These are phyloP conservation scores for Thymelicus sylvestris DNA, from an alignment of 2,888 invertebrate genomes.

Conservation along the genomic window DNA sequence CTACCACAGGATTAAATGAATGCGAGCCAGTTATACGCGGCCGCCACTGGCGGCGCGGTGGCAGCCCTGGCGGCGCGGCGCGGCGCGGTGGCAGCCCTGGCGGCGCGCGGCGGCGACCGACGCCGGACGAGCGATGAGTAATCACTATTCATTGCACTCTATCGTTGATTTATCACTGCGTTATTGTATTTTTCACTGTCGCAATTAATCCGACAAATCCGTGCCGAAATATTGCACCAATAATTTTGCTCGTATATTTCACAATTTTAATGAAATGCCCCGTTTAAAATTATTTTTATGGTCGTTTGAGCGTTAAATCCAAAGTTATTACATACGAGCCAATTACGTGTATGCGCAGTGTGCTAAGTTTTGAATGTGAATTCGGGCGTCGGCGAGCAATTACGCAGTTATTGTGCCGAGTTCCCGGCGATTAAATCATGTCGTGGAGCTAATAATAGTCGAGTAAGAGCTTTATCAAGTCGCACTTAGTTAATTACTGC, in stretches of 20 bases:
- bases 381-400: slow-evolving; percentile 18
- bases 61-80: slow-evolving; percentile 9
- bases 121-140: slow-evolving; percentile 46
- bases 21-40: slow-evolving; percentile 16
- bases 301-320: slow-evolving; percentile 34
- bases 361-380: slow-evolving; percentile 26
- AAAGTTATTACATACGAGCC: slow-evolving; percentile 29
- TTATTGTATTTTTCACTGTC: slow-evolving; percentile 69
- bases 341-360: slow-evolving; percentile 19
- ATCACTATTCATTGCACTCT: slow-evolving; percentile 66
- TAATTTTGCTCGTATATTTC: slow-evolving; percentile 36
- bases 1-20: slow-evolving; percentile 20
- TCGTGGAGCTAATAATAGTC: slow-evolving; percentile 12
- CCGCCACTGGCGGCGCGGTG: neutral
- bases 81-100: neutral
- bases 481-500: neutral
- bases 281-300: slow-evolving; percentile 36
- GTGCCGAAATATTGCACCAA: slow-evolving; percentile 39
- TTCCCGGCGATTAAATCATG: slow-evolving; percentile 11
- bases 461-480: slow-evolving; percentile 3
- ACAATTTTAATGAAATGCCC: slow-evolving; percentile 34
- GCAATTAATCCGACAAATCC: slow-evolving; percentile 66
- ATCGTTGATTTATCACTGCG: slow-evolving; percentile 66
- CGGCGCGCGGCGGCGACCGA: slow-evolving; percentile 31
- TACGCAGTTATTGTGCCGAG: slow-evolving; percentile 12